Base-by-base conservation (phyloP, 1,140 invertebrate species). In the Drosophila sechellia region DNA sequence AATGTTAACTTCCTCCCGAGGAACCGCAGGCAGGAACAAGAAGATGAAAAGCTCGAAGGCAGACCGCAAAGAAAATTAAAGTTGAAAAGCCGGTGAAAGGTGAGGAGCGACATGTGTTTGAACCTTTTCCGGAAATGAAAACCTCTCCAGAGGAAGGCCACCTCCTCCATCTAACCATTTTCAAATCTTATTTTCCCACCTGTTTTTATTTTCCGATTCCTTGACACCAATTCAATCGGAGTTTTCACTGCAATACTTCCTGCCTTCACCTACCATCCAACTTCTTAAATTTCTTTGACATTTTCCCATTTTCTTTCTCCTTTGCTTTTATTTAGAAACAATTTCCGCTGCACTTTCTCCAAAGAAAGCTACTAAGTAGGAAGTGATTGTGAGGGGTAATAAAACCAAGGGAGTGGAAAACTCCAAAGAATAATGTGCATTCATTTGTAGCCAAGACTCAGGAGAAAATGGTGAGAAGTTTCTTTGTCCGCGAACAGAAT, bases 261-360 rank as follows among this genome's bases (percentile, higher is more conserved):
- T 56, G 17, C 11, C 6, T 46, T 35, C 11, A 27, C 27, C 27
- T 27, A 27, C 5, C 11, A 27, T 1, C 2, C 17, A 13, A 3
- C 31, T 31, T 31, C 8, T 31, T 31, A 31, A 31, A 31, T 31
- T 31, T 31, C 31, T 31, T 31, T 31, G 31, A 31, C 31, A 31
- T 31, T 31, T 31, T 31, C 31, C 31, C 31, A 31, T 31, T 10
- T 31, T 31, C 31, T 31, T 10, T 15, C 42, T 13, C 10, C 35
- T 37, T 43, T 63, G 43, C 58, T 68, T 55, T 50, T 60, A 75
- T 60, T 75, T 68, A 15, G 54, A 60, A 74, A 68, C 68, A 77
- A 75, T 66, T 77, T 75, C 54, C 54, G 54, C 40, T 74, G 73
- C 70, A 74, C 58, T 74, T 58, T 25, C 35, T 11, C 0, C 42